Percentiles rank a stretch among this genome's conserved stretches.
Conservation (phyloP, 2,113 vertebrate species). For the Actenoides lindsayi region DNA sequence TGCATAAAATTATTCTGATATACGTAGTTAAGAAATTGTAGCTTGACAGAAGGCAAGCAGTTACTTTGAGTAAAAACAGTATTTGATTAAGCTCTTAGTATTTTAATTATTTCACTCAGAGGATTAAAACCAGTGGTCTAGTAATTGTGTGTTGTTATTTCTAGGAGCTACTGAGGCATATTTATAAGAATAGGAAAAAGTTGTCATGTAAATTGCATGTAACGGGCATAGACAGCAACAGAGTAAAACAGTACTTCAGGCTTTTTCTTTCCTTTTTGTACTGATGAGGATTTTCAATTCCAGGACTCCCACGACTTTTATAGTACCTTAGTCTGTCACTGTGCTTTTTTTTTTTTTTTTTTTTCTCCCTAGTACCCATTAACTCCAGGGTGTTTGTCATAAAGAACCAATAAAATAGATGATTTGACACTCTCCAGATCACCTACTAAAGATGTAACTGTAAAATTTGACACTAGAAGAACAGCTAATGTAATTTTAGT, state of each 20-base stretch:
- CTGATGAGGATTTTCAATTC: background rate
- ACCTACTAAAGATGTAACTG: background rate
- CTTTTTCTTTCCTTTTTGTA: background rate
- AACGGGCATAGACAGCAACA: background rate
- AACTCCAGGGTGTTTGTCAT: background rate
- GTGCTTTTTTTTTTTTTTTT: background rate
- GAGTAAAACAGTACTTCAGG: background rate
- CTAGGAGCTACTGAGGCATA: background rate
- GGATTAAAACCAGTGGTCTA: background rate
- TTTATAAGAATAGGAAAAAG: background rate
- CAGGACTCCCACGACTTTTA: background rate
- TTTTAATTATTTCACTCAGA: background rate
- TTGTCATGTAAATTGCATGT: background rate
- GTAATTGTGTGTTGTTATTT: background rate
- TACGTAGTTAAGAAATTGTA: slow-evolving; percentile 17
- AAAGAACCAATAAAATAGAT: background rate
- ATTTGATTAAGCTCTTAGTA: background rate
- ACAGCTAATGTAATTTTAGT: background rate
- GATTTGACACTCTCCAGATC: background rate
- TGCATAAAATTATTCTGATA: slow-evolving; percentile 27
- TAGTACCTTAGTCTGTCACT: background rate
- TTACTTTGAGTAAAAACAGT: background rate
- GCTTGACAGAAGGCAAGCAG: background rate
- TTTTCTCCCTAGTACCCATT: background rate
- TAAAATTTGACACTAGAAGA: background rate